These are phyloP conservation scores for Sclerodermus sp. DNA, from an alignment of 2,888 invertebrate genomes.

Conservation along the genomic window DNA sequence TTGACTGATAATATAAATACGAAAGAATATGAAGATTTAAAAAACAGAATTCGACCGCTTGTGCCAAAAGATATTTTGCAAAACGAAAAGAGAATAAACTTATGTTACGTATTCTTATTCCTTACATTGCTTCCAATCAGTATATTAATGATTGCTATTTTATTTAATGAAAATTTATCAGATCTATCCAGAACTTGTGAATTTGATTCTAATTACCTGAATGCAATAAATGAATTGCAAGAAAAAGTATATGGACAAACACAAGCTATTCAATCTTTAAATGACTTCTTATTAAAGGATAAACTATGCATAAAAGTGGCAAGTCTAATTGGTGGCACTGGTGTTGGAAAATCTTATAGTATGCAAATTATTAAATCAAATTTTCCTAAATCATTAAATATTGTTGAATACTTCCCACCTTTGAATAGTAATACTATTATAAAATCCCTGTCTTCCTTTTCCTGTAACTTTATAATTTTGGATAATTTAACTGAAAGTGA, in stretches of 20 bases:
- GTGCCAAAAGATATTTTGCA: slow-evolving; percentile 7
- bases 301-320: slow-evolving; percentile 31
- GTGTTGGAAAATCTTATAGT: slow-evolving; percentile 51
- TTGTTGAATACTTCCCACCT: slow-evolving; percentile 35
- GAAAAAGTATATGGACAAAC: slow-evolving; percentile 41
- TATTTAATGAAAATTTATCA: slow-evolving; percentile 13
- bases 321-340: slow-evolving; percentile 45
- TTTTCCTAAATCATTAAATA: slow-evolving; percentile 21
- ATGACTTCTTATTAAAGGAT: slow-evolving; percentile 20
- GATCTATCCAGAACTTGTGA: slow-evolving; percentile 13
- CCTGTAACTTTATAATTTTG: slow-evolving; percentile 42
- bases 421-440: slow-evolving; percentile 16
- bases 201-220: slow-evolving; percentile 29
- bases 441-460: slow-evolving; percentile 26
- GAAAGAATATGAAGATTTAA: slow-evolving; percentile 16
- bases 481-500: slow-evolving; percentile 44
- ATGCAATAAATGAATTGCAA: slow-evolving; percentile 29
- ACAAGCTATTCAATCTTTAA: slow-evolving; percentile 30
- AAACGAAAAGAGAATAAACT: neutral
- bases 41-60: slow-evolving; percentile 29
- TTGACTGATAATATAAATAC: too few species aligned
- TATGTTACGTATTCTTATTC: slow-evolving; percentile 7
- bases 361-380: slow-evolving; percentile 40
- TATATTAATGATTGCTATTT: slow-evolving; percentile 13
- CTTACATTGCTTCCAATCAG: slow-evolving; percentile 21